Conservation (phyloP, 2,888 invertebrate species). For the Heliothis peltigera region DNA sequence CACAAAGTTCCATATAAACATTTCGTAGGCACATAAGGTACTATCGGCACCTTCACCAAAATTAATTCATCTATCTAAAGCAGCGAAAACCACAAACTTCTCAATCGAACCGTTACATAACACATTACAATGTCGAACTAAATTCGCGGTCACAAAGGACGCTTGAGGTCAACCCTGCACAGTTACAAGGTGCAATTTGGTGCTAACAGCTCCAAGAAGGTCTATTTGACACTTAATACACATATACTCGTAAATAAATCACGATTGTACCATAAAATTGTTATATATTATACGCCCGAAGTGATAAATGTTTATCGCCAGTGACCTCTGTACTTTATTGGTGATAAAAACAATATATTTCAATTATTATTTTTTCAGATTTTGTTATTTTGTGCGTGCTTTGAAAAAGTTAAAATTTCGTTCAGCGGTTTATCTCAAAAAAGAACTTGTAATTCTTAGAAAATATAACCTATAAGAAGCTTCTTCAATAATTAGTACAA, state of each 20-base stretch:
- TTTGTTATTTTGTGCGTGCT: not conserved
- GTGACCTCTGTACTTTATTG: conserved; percentile 53
- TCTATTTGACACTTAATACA: conserved; percentile 70
- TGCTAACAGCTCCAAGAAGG: conserved; percentile 67
- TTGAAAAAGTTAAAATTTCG: not conserved
- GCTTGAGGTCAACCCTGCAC: conserved; percentile 45
- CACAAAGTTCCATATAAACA: conserved; percentile 19
- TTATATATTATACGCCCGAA: conserved; percentile 38
- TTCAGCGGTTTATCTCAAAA: not conserved
- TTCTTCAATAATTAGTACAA: too few species aligned
- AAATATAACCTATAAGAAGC: too few species aligned
- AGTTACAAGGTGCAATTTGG: conserved; percentile 61
- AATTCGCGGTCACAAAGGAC: conserved; percentile 52
- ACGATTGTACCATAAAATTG: conserved; percentile 65
- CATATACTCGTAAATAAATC: conserved; percentile 63
- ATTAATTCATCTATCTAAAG: conserved; percentile 24
- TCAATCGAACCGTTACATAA: conserved; percentile 43
- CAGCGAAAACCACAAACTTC: conserved; percentile 35
- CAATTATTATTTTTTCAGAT: conserved; percentile 29
- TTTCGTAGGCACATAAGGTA: conserved; percentile 18
- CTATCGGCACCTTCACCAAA: conserved; percentile 20
- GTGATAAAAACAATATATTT: conserved; percentile 35
- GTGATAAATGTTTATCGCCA: conserved; percentile 61
- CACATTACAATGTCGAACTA: conserved; percentile 36
- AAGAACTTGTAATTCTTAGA: too few species aligned